Conservation (phyloP, 2,888 invertebrate genomes). For the Noctua comes region DNA sequence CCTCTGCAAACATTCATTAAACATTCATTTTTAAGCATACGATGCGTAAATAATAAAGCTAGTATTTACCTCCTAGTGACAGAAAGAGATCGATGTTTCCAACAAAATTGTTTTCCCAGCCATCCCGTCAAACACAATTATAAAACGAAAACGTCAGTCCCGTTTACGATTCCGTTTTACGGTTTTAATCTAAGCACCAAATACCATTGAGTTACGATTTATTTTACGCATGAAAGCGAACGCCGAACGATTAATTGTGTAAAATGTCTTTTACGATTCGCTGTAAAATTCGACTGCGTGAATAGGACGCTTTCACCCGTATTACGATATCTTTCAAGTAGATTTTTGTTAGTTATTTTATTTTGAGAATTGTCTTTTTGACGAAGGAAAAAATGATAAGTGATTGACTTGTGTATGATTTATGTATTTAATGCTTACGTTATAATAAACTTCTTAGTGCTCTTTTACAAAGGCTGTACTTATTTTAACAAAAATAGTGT, state of each 20-base stretch:
- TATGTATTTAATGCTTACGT: neutral
- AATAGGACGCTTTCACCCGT: conserved; percentile 38
- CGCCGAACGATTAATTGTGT: conserved; percentile 79
- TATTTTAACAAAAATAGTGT: neutral
- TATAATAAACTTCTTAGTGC: neutral
- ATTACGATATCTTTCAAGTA: conserved; percentile 31
- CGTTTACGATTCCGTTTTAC: conserved; percentile 78
- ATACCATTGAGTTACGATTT: conserved; percentile 71
- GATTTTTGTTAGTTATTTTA: conserved; percentile 30
- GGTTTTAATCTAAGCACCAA: conserved; percentile 82
- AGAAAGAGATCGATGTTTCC: neutral
- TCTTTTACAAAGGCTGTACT: neutral
- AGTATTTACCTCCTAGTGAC: neutral
- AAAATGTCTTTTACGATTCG: conserved; percentile 80
- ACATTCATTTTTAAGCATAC: neutral
- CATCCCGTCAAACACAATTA: conserved; percentile 40
- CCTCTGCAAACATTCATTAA: no score
- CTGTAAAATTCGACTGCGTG: conserved; percentile 69
- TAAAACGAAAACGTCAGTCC: conserved; percentile 73
- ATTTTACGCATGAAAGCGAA: conserved; percentile 72
- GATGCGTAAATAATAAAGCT: neutral
- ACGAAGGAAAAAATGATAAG: neutral
- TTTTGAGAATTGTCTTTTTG: neutral
- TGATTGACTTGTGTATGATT: neutral
- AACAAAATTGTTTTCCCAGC: conserved; percentile 2